Conservation (phyloP, 2,888 invertebrate species). For the Tricholauxania praeusta region DNA sequence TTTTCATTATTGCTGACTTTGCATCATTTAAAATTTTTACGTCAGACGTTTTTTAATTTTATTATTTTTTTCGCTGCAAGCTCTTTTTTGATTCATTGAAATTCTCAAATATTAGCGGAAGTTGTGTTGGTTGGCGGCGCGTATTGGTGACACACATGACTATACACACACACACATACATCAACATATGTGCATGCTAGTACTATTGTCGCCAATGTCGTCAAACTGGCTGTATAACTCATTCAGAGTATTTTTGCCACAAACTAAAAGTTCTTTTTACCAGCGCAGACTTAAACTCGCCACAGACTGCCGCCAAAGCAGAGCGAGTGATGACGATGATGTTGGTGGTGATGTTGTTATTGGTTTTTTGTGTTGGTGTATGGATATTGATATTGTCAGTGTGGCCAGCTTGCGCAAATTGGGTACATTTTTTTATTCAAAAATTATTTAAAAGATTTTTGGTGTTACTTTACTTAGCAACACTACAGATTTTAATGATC, state of each 20-base stretch:
- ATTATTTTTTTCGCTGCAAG: too few species aligned
- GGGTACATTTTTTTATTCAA: too few species aligned
- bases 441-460: too few species aligned
- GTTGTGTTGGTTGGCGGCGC: background rate
- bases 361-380: too few species aligned
- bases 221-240: conserved; percentile 13
- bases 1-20: too few species aligned
- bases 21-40: too few species aligned
- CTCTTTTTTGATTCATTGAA: background rate
- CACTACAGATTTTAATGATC: too few species aligned
- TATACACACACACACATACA: background rate
- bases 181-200: background rate
- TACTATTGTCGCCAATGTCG: background rate
- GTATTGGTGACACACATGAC: conserved; percentile 5
- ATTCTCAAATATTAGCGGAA: conserved; percentile 2
- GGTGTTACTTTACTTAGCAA: too few species aligned
- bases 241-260: conserved; percentile 6
- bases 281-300: background rate
- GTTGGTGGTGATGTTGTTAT: background rate
- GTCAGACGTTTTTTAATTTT: too few species aligned
- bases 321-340: background rate
- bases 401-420: too few species aligned
- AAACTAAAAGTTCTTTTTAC: background rate
- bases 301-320: conserved; percentile 17
- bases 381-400: too few species aligned